Evolutionary conservation across 2,797 vertebrate genomes (phyloP), one percentile per base, ranked within the genome.

Genomic region (Peromyscus nudipes): DNA sequence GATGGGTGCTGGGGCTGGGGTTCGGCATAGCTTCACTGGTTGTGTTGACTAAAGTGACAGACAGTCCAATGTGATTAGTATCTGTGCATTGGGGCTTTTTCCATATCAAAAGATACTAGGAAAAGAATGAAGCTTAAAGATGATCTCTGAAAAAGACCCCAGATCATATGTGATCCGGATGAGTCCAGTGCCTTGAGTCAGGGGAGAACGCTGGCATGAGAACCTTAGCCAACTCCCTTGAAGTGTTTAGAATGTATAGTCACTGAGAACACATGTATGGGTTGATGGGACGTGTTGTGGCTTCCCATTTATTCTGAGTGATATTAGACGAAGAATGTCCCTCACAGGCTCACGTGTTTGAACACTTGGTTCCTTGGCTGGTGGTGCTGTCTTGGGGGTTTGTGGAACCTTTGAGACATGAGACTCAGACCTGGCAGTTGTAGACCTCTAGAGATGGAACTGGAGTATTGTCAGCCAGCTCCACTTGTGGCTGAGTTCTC

Each of bases 21-120:
- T 86, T 86, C 77, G 91, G 60, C 12, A 12, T 3, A 75, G 87
- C 1, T 92, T 67, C 55, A 49, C 34, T 0, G 3, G 65, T 94
- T 43, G n/a, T 95, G 94, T 37, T 94, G 83, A 67, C 62, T 71
- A 46, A 93, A 77, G 67, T 81, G 97, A 76, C 94, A 88, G 14
- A 10, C 21, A 69, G n/a, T 93, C 87, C 14, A 25, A 80, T 1
- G 1, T 37, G 79, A 92, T 96, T 91, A 94, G 76, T 62, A 17
- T 86, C 95, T 71, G 17, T 89, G 27, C 69, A 43, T 11, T 90
- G 84, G 19, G 14, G 27, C 46, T 37, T 57, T 34, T 76, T 79
- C 69, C 55, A 2, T 65, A 62, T 34, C 12, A 40, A 60, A 86
- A 89, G 64, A 46, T 7, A n/a, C 67, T 84, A 55, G 49, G 40